These are phyloP conservation scores for Calyptomena viridis DNA, from an alignment of 2,113 vertebrate species.

Conservation along the genomic window DNA sequence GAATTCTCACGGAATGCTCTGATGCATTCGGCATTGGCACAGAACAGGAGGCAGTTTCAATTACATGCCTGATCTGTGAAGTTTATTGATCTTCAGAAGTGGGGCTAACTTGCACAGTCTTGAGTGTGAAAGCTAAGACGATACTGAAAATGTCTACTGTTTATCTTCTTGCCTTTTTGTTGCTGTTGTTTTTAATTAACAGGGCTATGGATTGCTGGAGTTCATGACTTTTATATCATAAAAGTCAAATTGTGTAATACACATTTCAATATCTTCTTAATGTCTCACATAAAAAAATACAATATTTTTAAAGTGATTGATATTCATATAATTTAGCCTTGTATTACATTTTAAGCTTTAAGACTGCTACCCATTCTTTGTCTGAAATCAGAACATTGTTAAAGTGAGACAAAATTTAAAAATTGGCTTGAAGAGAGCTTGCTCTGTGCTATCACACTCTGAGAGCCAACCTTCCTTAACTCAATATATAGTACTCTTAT, in stretches of 20 bases:
- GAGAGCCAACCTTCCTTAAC: neutral
- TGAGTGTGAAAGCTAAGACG: neutral
- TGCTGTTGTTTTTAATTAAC: neutral
- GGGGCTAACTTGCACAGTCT: neutral
- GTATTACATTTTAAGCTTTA: neutral
- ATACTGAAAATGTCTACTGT: neutral
- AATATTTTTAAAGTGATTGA: neutral
- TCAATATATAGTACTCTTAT: neutral
- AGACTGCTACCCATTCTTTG: neutral
- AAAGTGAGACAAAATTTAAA: neutral
- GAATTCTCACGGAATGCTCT: slow-evolving; percentile 12
- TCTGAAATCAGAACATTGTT: neutral
- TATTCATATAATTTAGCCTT: neutral
- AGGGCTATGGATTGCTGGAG: neutral
- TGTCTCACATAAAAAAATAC: neutral
- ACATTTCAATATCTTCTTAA: neutral
- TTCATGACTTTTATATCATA: neutral
- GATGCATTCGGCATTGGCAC: slow-evolving; percentile 30
- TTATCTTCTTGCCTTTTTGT: neutral
- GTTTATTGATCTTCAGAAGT: slow-evolving; percentile 48
- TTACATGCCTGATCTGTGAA: slow-evolving; percentile 50
- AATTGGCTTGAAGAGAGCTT: neutral
- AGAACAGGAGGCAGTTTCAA: slow-evolving; percentile 43
- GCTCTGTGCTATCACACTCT: neutral
- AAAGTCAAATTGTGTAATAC: neutral